Evolutionary conservation across 2,797 vertebrate genomes (phyloP).

Genomic region (Scolopax bukidnonensis): DNA sequence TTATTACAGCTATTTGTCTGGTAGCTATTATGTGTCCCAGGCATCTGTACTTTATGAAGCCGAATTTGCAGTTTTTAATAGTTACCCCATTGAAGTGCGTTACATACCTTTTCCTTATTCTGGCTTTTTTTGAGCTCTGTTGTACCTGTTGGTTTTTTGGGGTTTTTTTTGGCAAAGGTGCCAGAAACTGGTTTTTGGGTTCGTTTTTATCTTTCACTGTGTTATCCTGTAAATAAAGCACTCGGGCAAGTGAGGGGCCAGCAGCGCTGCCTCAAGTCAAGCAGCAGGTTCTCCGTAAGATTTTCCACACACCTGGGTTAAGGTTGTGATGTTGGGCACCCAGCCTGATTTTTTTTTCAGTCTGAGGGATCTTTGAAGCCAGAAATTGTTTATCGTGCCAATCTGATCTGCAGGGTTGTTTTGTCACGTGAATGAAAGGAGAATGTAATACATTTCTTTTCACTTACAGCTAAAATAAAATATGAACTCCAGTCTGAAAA

Average conservation of each 20-base stretch:
- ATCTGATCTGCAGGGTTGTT: background rate
- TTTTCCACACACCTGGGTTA: background rate
- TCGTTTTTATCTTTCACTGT: background rate
- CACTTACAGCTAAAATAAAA: background rate
- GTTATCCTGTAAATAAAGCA: background rate
- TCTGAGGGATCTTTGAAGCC: background rate
- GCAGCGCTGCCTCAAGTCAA: background rate
- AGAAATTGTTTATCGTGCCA: background rate
- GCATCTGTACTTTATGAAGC: background rate
- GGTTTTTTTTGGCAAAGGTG: background rate
- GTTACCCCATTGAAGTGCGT: background rate
- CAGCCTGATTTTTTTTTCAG: background rate
- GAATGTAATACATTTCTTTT: background rate
- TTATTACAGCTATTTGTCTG: background rate
- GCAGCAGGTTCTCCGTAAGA: background rate
- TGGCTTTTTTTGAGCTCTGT: background rate
- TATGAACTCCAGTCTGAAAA: background rate
- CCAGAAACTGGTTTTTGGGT: background rate
- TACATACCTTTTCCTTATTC: background rate
- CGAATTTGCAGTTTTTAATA: slow-evolving; percentile 35
- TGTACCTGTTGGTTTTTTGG: background rate
- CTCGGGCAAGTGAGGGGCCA: background rate
- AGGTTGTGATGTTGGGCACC: background rate
- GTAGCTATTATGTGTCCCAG: background rate
- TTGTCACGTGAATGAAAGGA: background rate